Percentiles rank a stretch among this genome's conserved stretches.
Conservation (phyloP, 2,113 vertebrate species). For the Halichoeres trimaculatus region DNA sequence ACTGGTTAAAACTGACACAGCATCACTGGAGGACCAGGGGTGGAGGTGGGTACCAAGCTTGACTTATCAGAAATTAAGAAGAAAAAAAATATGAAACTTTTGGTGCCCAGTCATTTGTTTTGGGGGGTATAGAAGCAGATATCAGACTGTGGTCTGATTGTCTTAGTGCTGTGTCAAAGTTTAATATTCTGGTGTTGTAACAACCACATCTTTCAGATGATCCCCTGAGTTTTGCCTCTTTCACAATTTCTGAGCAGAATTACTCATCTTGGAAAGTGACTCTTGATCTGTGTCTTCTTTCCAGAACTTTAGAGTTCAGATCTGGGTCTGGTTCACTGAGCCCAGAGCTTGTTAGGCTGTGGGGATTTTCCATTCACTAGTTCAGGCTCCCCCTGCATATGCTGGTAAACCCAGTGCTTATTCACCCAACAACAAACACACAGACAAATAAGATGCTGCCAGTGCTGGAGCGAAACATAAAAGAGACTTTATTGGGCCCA, state of each 20-base stretch:
- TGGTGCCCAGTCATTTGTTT: too few relatives aligned
- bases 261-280: slow-evolving; percentile 37
- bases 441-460: slow-evolving; percentile 47
- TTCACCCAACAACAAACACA: slow-evolving; percentile 55
- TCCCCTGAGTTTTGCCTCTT: neutral
- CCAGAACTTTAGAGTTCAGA: slow-evolving; percentile 23
- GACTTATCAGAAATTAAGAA: too few relatives aligned
- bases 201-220: too few relatives aligned
- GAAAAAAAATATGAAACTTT: too few relatives aligned
- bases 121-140: too few relatives aligned
- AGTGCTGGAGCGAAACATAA: slow-evolving; percentile 43
- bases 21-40: too few relatives aligned
- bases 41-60: too few relatives aligned
- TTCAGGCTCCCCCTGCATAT: slow-evolving; percentile 26
- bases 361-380: slow-evolving; percentile 62
- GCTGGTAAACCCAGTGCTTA: slow-evolving; percentile 46
- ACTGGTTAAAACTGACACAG: too few relatives aligned
- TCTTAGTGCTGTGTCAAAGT: too few relatives aligned
- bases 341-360: slow-evolving; percentile 52
- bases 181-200: too few relatives aligned
- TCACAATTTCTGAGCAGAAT: slow-evolving; percentile 18
- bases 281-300: slow-evolving; percentile 27
- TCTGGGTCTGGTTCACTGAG: slow-evolving; percentile 44
- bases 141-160: too few relatives aligned
- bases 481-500: slow-evolving; percentile 35